Percentiles rank a stretch among this genome's conserved stretches.
Evolutionary conservation across 1,140 invertebrate species (phyloP).

Genomic region (Babylonia areolata): DNA sequence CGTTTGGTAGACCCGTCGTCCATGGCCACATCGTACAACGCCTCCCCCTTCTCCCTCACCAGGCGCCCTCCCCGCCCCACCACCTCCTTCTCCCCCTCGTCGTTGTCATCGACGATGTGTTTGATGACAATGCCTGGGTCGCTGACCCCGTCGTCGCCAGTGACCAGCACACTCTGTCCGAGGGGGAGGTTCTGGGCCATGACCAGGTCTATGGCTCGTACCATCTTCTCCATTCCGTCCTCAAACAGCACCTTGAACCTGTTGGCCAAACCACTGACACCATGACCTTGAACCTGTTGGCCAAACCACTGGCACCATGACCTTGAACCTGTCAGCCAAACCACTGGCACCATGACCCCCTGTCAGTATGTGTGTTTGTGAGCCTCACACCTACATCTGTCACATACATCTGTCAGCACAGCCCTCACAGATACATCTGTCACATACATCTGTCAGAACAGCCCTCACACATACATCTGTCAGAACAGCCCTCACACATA

Average conservation of each 20-base stretch:
- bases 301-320: constrained; percentile 39
- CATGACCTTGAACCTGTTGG: constrained; percentile 44
- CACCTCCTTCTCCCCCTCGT: constrained; percentile 27
- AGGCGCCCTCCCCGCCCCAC: too few species aligned
- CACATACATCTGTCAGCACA: too few species aligned
- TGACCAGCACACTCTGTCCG: constrained; percentile 65
- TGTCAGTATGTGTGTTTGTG: too few species aligned
- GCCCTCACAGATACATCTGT: too few species aligned
- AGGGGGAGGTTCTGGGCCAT: constrained; percentile 57
- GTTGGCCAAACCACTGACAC: constrained; percentile 6
- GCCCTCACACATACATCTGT: too few species aligned
- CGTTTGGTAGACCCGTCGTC: constrained; percentile 53
- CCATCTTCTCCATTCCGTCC: constrained; percentile 59
- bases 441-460: too few species aligned
- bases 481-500: too few species aligned
- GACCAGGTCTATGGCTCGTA: constrained; percentile 54
- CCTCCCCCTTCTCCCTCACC: constrained; percentile 34
- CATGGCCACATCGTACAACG: constrained; percentile 54
- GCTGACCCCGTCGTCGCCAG: constrained; percentile 52
- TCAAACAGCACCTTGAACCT: constrained; percentile 56
- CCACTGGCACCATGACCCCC: constrained; percentile 44
- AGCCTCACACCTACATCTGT: too few species aligned
- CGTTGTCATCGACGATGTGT: constrained; percentile 40
- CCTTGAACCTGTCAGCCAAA: constrained; percentile 32
- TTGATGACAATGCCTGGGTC: constrained; percentile 60